These are phyloP conservation scores for Gymnocypris eckloni DNA, from an alignment of 2,797 vertebrate species.

Conservation along the genomic window DNA sequence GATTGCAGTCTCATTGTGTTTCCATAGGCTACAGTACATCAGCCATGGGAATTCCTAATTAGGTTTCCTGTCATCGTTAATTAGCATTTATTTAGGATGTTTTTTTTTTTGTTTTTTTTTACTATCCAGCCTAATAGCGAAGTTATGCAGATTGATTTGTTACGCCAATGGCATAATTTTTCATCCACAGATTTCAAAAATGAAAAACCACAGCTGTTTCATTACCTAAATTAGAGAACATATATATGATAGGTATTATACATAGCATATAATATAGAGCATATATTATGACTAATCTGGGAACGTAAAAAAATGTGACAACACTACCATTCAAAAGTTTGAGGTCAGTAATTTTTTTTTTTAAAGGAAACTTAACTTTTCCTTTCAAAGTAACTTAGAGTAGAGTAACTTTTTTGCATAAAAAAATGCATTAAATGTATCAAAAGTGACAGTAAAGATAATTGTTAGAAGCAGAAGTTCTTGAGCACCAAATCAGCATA, in stretches of 20 bases:
- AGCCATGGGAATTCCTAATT: slow-evolving; percentile 19
- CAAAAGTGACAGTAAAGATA: background rate
- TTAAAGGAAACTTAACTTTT: background rate
- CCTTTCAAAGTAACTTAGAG: no score
- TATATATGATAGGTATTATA: no score
- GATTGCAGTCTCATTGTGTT: slow-evolving; percentile 13
- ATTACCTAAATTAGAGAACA: background rate
- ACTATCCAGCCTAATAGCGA: background rate
- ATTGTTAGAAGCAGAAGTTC: background rate
- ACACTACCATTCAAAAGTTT: background rate
- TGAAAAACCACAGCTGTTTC: background rate
- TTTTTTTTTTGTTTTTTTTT: background rate
- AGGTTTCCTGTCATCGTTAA: slow-evolving; percentile 41
- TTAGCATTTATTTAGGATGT: slow-evolving; percentile 18
- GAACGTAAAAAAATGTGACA: background rate
- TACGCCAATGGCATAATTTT: background rate
- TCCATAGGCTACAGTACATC: slow-evolving; percentile 17
- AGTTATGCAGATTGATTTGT: background rate
- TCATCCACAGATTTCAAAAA: background rate
- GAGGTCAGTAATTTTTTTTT: no score
- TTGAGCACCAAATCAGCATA: background rate
- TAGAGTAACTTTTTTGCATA: no score
- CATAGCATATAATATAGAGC: background rate
- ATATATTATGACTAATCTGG: background rate
- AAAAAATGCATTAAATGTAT: background rate